Evolutionary conservation across 1,140 invertebrate species (phyloP), one percentile per base, ranked within the genome.

Genomic region (Samia ricini): DNA sequence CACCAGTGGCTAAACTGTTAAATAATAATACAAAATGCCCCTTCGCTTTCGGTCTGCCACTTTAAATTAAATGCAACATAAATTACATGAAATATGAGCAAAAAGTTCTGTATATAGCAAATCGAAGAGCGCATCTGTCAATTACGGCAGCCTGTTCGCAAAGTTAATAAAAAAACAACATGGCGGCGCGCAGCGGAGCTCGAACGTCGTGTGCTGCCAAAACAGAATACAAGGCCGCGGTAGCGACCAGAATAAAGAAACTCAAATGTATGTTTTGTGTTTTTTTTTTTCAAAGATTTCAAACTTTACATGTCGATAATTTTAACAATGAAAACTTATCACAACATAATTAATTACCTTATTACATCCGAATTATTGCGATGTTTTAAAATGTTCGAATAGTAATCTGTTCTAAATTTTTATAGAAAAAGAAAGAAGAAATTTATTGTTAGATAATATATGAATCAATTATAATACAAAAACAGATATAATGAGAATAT

Each of bases 81-180:
- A 64, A 64, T 68, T 64, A 64, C 59, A 33, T 51, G 12, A 48
- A 61, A 64, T 68, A 68, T 64, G 59, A 68, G 60, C 66, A 68
- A 68, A 61, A 62, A 68, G 66, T 21, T 52, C 22, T 10, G 18
- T 21, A 23, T 23, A 54, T 58, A 49, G 63, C 59, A 64, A 68
- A 68, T 68, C 62, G 66, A 68, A 68, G 59, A 60, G 58, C 56
- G 66, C 61, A 60, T 63, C 66, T 68, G 66, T 68, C 66, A 68
- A 68, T 68, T 68, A 68, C 55, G 50, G 60, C 19, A 52, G 56
- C 19, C 65, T 51, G 60, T 36, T 64, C 64, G 59, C 56, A 56
- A 67, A 67, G 57, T 24, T 58, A 64, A 61, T 64, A 56, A 22
- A 33, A 68, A 36, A 59, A n/a, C 7, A 61, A 63, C 12, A 58